A percentile compares a stretch with the other conserved stretches of the same genome.
These are phyloP conservation scores for Mola mola DNA, from an alignment of 2,113 vertebrate genomes.

Conservation along the genomic window DNA sequence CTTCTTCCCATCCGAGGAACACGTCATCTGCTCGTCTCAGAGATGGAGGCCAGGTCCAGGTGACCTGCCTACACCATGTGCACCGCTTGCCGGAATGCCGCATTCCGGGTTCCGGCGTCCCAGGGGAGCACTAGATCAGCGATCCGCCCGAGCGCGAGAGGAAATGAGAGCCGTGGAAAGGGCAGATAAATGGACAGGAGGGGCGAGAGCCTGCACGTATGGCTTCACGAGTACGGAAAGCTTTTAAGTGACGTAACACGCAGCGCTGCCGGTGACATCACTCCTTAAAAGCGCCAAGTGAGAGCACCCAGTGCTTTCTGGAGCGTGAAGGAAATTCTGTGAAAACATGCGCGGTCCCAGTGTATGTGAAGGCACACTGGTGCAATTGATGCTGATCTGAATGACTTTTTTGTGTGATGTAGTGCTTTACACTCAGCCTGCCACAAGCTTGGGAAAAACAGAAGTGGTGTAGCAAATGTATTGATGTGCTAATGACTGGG, in stretches of 20 bases:
- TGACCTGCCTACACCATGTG: constrained; percentile 14
- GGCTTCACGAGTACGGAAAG: constrained; percentile 14
- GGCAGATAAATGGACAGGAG: constrained; percentile 4
- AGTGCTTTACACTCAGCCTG: constrained; percentile 21
- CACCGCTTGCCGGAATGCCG: constrained; percentile 17
- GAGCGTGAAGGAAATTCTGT: background rate
- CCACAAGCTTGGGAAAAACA: constrained; percentile 56
- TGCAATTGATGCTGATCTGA: constrained; percentile 33
- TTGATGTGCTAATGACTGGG: constrained; percentile 63
- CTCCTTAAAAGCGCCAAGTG: constrained; percentile 26
- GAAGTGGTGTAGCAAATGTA: constrained; percentile 46
- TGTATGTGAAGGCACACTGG: too few species aligned
- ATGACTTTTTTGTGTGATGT: constrained; percentile 30
- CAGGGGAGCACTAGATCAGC: constrained; percentile 2
- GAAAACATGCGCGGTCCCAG: too few species aligned
- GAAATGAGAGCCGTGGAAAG: constrained; percentile 22
- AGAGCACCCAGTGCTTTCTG: constrained; percentile 18
- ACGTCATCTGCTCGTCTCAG: constrained; percentile 13
- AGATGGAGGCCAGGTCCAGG: background rate
- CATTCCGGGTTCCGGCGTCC: constrained; percentile 22
- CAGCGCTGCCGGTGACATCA: constrained; percentile 33
- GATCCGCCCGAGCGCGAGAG: constrained; percentile 5
- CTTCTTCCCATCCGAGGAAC: constrained; percentile 4
- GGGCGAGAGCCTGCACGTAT: background rate
- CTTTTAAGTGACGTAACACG: constrained; percentile 48